These are phyloP conservation scores for Ochlodes sylvanus DNA, from an alignment of 2,888 invertebrate genomes.

Conservation along the genomic window DNA sequence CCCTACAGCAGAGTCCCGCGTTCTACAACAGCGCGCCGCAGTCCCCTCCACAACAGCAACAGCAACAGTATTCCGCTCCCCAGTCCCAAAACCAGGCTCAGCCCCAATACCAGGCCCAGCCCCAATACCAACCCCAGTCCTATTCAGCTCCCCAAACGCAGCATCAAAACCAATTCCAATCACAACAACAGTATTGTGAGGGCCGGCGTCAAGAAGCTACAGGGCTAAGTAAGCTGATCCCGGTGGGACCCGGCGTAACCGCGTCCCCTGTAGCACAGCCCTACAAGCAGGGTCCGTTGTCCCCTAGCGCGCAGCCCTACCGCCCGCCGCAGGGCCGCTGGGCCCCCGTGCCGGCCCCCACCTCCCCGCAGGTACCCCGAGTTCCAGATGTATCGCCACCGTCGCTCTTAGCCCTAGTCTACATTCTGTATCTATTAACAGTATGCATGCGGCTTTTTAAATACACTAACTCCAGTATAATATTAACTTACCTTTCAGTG, in stretches of 20 bases:
- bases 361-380: slow-evolving; percentile 76
- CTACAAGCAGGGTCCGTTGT: slow-evolving; percentile 67
- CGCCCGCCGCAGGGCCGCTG: slow-evolving; percentile 74
- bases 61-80: slow-evolving; percentile 40
- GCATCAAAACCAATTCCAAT: slow-evolving; percentile 28
- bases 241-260: slow-evolving; percentile 70
- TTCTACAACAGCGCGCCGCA: slow-evolving; percentile 62
- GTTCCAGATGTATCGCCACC: slow-evolving; percentile 39
- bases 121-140: slow-evolving; percentile 50
- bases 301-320: slow-evolving; percentile 72
- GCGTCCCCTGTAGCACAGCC: slow-evolving; percentile 57
- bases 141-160: slow-evolving; percentile 46
- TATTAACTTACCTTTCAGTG: neutral
- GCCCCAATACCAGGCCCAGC: slow-evolving; percentile 49
- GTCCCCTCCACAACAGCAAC: slow-evolving; percentile 51
- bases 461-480: slow-evolving; percentile 8
- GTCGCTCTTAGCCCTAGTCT: slow-evolving; percentile 10
- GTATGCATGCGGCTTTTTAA: slow-evolving; percentile 21
- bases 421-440: slow-evolving; percentile 19
- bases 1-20: slow-evolving; percentile 75
- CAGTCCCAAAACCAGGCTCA: slow-evolving; percentile 46
- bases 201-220: slow-evolving; percentile 71
- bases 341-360: slow-evolving; percentile 79
- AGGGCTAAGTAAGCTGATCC: slow-evolving; percentile 79
- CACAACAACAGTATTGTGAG: slow-evolving; percentile 66